Base-by-base conservation (phyloP, 1,140 invertebrate species). In the Trichogramma pretiosum region DNA sequence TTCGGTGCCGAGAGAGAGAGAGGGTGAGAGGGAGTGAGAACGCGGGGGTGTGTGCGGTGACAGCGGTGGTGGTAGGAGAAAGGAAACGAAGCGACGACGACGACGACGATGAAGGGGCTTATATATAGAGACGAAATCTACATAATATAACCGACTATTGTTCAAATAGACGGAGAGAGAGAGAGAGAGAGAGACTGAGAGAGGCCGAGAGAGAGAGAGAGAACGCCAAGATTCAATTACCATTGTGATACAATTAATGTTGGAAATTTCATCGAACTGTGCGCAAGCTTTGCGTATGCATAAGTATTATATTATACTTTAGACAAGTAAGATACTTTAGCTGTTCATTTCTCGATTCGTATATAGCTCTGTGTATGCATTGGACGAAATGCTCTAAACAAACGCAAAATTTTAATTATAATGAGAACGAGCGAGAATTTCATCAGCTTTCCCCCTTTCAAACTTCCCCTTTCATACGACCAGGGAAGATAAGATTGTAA, bases 71-170 rank as follows among this genome's bases (percentile, higher is more conserved):
- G 48, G 52, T 41, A 49, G 52, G 46, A 54, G 54, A 53, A 54
- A 61, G 53, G 54, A 54, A 57, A 55, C 56, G 52, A 54, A 50
- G 54, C 50, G 63, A 56, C 55, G 56, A 54, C 54, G 53, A 54
- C 51, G 62, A 64, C 60, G 63, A 61, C 66, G 67, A 62, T 61
- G 64, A 58, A n/a, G n/a, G n/a, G n/a, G n/a, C n/a, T n/a, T n/a
- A n/a, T n/a, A n/a, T n/a, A n/a, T n/a, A n/a, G n/a, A n/a, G n/a
- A n/a, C n/a, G 55, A 68, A 70, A 72, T 72, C 66, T 72, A 66
- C 69, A 72, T 72, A 72, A 72, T 72, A 72, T 70, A 72, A 72
- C 69, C 69, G 70, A 72, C 69, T 72, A 72, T 72, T 72, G 68
- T 72, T 72, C 69, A 72, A 72, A 72, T 72, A 72, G 68, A 70